A percentile compares a stretch with the other conserved stretches of the same genome.
phyloP scores from a whole-genome alignment of 1,140 invertebrate genomes.

The Drosophila jambulina region DNA sequence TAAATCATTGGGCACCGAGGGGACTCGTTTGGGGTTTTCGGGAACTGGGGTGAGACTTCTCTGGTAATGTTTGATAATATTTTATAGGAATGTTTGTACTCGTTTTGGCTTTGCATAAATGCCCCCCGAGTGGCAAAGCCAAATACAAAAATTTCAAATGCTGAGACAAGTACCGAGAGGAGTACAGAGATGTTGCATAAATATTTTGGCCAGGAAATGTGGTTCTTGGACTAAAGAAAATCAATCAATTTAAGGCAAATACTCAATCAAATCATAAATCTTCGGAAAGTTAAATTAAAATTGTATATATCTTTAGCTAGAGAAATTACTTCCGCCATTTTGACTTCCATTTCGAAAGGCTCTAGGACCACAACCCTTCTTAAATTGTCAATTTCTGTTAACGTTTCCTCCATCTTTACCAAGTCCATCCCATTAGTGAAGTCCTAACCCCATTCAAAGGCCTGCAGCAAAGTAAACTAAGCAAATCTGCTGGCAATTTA shows the following conservation, averaged over 20 bases:
- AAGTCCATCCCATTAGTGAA: slow-evolving; percentile 22
- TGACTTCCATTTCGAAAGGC: background rate
- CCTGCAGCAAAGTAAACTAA: slow-evolving; percentile 48
- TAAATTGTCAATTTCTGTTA: slow-evolving; percentile 24
- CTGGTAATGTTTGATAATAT: slow-evolving; percentile 54
- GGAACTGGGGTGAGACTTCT: slow-evolving; percentile 9
- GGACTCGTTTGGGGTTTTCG: slow-evolving; percentile 29
- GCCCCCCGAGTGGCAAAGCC: slow-evolving; percentile 5
- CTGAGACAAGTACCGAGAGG: background rate
- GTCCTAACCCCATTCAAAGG: slow-evolving; percentile 14
- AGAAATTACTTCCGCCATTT: background rate
- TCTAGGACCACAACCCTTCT: background rate
- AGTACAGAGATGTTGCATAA: background rate
- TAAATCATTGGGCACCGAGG: slow-evolving; percentile 40
- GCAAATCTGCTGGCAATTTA: slow-evolving; percentile 67
- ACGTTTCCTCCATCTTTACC: slow-evolving; percentile 3
- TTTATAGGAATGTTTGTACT: slow-evolving; percentile 36
- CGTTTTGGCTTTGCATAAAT: slow-evolving; percentile 44
- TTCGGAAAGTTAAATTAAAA: background rate
- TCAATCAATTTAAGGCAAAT: background rate
- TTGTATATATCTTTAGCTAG: background rate
- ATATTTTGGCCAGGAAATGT: background rate
- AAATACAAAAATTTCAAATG: slow-evolving; percentile 3
- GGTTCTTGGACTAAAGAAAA: background rate
- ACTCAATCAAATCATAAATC: background rate